A percentile compares a stretch with the other conserved stretches of the same genome.
These are phyloP conservation scores for Caenorhabditis briggsae DNA, from an alignment of 1,140 invertebrate species.

Conservation along the genomic window DNA sequence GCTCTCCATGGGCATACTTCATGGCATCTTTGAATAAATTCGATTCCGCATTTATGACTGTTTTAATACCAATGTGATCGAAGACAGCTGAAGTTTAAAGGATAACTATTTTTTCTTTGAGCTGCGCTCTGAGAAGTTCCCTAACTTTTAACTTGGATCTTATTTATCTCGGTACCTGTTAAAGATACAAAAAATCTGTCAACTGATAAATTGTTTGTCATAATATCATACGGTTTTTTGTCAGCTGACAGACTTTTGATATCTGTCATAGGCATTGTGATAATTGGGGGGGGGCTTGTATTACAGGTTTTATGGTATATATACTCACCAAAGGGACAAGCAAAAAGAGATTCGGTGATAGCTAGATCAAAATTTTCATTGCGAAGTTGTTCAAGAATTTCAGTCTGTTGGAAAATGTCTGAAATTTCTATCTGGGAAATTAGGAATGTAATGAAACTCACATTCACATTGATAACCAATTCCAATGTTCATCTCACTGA, in stretches of 20 bases:
- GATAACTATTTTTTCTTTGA: no score
- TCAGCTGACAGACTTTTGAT: no score
- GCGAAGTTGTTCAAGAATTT: neutral
- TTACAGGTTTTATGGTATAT: neutral
- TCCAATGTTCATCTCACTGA: neutral
- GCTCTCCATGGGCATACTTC: slow-evolving; percentile 45
- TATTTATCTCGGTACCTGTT: no score
- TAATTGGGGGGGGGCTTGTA: no score
- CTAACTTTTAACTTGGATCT: no score
- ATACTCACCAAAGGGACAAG: slow-evolving; percentile 26
- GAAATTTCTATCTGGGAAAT: neutral
- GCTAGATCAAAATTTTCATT: slow-evolving; percentile 39
- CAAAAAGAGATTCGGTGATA: slow-evolving; percentile 24
- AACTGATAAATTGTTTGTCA: no score
- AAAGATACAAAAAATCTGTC: no score
- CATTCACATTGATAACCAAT: slow-evolving; percentile 21
- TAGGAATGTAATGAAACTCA: neutral
- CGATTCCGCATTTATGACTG: slow-evolving; percentile 37
- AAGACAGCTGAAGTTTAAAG: neutral
- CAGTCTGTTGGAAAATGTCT: slow-evolving; percentile 27
- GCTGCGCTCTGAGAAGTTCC: no score
- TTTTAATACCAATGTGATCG: slow-evolving; percentile 51
- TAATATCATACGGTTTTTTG: no score
- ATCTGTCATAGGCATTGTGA: no score
- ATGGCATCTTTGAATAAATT: slow-evolving; percentile 32